Evolutionary conservation across 1,140 invertebrate species (phyloP), one percentile per base, ranked within the genome.

Genomic region (Gryllus bimaculatus): DNA sequence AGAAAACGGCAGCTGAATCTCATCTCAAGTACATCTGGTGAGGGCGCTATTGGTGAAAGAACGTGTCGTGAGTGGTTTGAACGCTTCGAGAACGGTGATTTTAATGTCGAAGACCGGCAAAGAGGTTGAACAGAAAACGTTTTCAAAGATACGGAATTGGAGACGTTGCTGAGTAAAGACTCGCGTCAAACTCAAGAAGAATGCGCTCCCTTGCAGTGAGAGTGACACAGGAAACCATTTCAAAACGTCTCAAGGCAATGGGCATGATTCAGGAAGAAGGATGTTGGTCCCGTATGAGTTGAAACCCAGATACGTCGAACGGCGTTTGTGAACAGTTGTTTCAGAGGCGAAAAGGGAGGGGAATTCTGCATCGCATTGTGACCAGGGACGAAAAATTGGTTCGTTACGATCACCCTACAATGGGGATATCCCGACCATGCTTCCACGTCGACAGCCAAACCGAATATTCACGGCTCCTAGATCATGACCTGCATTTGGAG

Each of bases 91-190:
- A 39, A 39, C 5, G 26, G 77, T 54, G 49, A 83, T 75, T 75
- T 75, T 75, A 20, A 75, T 5, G 7, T 75, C 74, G n/a, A 21
- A 75, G 74, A 75, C 20, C 79, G 81, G 74, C 76, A 81, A 76
- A 80, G 81, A 26, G 73, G 48, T 78, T 80, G 79, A 76, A 77
- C 74, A 74, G 75, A 78, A 20, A 82, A 81, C 81, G 78, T 54
- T 47, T 82, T 80, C 73, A 82, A 82, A 81, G 81, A 82, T 73
- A 48, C 73, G 4, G 81, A 83, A 80, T 81, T 83, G 81, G 76
- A 83, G 78, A 80, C 47, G 81, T 75, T 82, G 26, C 78, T 83
- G 54, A 74, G 78, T 78, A 78, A 78, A 79, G 26, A 81, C 66
- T 74, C 80, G 73, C 10, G 74, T 76, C 78, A 81, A 81, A 81